These are phyloP conservation scores for Philereme vetulata DNA, from an alignment of 2,888 invertebrate species.

Conservation along the genomic window DNA sequence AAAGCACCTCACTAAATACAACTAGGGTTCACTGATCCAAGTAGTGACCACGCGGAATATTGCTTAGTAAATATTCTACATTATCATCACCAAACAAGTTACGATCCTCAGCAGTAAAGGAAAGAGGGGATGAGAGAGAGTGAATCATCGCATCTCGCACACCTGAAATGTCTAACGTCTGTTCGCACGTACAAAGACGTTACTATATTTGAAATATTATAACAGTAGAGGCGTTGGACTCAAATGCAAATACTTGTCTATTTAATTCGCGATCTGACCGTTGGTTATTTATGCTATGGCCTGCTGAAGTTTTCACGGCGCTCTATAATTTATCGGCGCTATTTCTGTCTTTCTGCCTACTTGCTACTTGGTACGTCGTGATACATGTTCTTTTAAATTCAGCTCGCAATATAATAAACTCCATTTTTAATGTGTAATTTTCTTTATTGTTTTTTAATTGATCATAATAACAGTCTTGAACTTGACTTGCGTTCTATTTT, in stretches of 20 bases:
- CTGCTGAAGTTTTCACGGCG: conserved; percentile 53
- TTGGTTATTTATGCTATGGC: conserved; percentile 49
- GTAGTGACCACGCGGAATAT: too few relatives aligned
- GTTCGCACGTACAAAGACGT: background rate
- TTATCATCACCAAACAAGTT: too few relatives aligned
- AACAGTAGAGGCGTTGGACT: conserved; percentile 17
- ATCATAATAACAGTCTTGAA: background rate
- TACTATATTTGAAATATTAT: conserved; percentile 11
- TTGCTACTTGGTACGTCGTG: conserved; percentile 24
- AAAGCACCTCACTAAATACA: too few relatives aligned
- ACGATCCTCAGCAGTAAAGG: too few relatives aligned
- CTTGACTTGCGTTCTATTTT: background rate
- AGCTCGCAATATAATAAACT: background rate
- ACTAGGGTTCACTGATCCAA: too few relatives aligned
- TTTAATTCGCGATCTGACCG: conserved; percentile 46
- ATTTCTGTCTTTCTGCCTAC: conserved; percentile 45
- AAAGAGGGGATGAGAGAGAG: too few relatives aligned
- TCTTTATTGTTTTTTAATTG: too few relatives aligned
- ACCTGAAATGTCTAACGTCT: too few relatives aligned
- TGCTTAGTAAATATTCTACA: too few relatives aligned
- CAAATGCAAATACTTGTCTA: conserved; percentile 46
- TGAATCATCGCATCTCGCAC: too few relatives aligned
- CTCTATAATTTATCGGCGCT: conserved; percentile 45
- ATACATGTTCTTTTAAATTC: conserved; percentile 30
- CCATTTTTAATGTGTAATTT: too few relatives aligned